Evolutionary conservation across 2,113 vertebrate genomes (phyloP).

Genomic region (Hemibagrus wyckioides): DNA sequence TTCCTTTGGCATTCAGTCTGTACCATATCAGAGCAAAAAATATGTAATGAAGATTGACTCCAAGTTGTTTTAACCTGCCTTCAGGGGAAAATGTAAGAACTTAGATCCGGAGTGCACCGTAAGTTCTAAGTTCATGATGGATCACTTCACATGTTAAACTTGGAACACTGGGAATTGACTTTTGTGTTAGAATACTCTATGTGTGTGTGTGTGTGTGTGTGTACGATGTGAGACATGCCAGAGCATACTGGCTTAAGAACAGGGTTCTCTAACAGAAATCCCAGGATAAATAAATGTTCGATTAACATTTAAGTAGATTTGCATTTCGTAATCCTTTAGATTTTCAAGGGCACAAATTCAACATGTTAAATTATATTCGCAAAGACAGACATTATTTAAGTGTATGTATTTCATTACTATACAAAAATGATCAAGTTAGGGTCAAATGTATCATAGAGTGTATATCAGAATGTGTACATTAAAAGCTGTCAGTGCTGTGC

Average conservation of each 20-base stretch:
- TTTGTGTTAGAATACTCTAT: background rate
- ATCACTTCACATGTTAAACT: background rate
- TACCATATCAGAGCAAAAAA: constrained; percentile 60
- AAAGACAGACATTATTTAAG: background rate
- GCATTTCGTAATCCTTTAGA: background rate
- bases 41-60: constrained; percentile 64
- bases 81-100: constrained; percentile 52
- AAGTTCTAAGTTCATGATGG: constrained; percentile 3
- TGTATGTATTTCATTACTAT: background rate
- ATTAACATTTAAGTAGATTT: background rate
- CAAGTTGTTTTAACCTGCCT: constrained; percentile 63
- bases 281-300: background rate
- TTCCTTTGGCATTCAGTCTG: constrained; percentile 28
- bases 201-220: background rate
- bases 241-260: constrained; percentile 2
- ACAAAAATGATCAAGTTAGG: background rate
- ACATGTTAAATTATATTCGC: background rate
- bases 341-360: background rate
- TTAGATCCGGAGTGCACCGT: background rate
- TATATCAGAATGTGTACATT: background rate
- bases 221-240: background rate
- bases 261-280: background rate
- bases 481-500: background rate
- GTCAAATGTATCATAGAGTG: background rate
- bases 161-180: background rate